Evolutionary conservation across 2,113 vertebrate species (phyloP).

Genomic region (Coryphaenoides rupestris): DNA sequence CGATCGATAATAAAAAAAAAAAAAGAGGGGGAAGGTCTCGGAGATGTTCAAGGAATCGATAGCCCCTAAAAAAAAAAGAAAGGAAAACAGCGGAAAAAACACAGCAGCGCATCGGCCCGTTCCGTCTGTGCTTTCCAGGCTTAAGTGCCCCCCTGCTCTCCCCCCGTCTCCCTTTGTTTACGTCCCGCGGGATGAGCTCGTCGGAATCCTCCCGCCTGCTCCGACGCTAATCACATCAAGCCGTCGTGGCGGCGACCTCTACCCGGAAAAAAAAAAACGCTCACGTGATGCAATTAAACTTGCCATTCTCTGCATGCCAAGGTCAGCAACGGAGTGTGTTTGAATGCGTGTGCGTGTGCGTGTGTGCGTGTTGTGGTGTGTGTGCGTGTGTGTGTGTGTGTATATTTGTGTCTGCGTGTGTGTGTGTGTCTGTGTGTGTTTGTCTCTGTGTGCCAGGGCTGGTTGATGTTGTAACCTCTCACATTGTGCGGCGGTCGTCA

Average conservation of each 20-base stretch:
- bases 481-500: conserved; percentile 41
- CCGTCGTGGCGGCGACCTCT: conserved; percentile 5
- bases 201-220: not conserved
- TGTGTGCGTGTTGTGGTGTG: not conserved
- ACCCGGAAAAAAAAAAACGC: conserved; percentile 3
- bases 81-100: no score
- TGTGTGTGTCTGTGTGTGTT: not conserved
- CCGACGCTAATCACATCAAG: conserved; percentile 1
- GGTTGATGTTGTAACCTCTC: conserved; percentile 21
- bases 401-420: not conserved
- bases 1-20: conserved; percentile 14
- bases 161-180: not conserved
- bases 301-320: conserved; percentile 2
- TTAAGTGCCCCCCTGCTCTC: not conserved
- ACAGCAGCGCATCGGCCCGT: not conserved
- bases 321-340: not conserved
- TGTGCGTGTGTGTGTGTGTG: conserved; percentile 5
- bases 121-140: not conserved
- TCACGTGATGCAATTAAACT: conserved; percentile 10
- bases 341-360: not conserved
- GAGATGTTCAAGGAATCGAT: not conserved
- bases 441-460: not conserved
- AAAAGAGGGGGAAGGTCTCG: not conserved
- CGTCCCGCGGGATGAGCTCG: not conserved
- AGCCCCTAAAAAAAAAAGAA: not conserved